Conservation (phyloP, 2,888 invertebrate genomes). For the Mystacides longicornis region DNA sequence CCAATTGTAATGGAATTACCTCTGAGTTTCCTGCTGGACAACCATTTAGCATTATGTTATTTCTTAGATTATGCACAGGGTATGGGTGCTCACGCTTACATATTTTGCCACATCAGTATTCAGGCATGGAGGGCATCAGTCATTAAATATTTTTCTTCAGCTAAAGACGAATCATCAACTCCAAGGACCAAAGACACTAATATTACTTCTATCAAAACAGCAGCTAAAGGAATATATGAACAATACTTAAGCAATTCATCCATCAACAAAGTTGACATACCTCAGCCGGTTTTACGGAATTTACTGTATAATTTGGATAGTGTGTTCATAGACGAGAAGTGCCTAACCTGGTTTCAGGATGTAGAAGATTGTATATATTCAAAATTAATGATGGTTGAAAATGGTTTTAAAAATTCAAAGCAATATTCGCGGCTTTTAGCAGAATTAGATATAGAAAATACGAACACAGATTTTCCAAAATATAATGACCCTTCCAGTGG, state of each 20-base stretch:
- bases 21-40: constrained; percentile 65
- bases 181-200: constrained; percentile 5
- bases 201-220: constrained; percentile 40
- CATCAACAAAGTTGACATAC: constrained; percentile 54
- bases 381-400: constrained; percentile 19
- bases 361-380: constrained; percentile 63
- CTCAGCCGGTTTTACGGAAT: constrained; percentile 52
- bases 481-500: constrained; percentile 1
- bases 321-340: constrained; percentile 51
- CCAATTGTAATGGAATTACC: constrained; percentile 43
- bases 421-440: constrained; percentile 22
- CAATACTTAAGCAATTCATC: constrained; percentile 71
- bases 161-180: neutral
- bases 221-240: constrained; percentile 66
- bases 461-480: constrained; percentile 12
- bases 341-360: constrained; percentile 77
- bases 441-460: constrained; percentile 23
- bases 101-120: constrained; percentile 72
- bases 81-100: constrained; percentile 61
- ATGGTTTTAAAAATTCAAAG: constrained; percentile 20
- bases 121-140: constrained; percentile 44
- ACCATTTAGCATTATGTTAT: constrained; percentile 67
- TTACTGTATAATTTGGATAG: constrained; percentile 53
- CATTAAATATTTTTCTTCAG: constrained; percentile 15
- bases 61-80: constrained; percentile 70